These are phyloP conservation scores for Hydropsyche betteni DNA, from an alignment of 2,888 invertebrate genomes.

Conservation along the genomic window DNA sequence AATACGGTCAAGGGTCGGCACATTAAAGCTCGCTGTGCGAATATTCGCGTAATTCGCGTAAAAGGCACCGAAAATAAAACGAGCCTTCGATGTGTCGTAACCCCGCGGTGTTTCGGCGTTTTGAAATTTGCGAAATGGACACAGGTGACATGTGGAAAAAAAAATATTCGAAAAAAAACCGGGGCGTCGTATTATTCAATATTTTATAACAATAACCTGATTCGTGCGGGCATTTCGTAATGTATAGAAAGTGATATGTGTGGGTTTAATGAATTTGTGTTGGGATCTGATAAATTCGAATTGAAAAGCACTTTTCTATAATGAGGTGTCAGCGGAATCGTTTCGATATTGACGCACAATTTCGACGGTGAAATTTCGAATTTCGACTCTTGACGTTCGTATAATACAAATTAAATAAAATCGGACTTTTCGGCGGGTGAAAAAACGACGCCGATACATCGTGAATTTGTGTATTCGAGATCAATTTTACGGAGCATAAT, in stretches of 20 bases:
- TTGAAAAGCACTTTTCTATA: not conserved
- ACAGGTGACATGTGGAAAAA: not conserved
- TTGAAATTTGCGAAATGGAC: not conserved
- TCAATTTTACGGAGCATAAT: constrained; percentile 15
- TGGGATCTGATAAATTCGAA: not conserved
- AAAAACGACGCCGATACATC: not conserved
- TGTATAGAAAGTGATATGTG: too few species aligned
- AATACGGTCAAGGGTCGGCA: not conserved
- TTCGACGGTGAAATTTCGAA: too few species aligned
- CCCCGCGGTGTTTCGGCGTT: not conserved
- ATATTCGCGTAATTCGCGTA: constrained; percentile 17
- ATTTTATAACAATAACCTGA: too few species aligned
- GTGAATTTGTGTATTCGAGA: not conserved
- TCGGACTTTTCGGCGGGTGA: not conserved
- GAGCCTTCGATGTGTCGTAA: not conserved
- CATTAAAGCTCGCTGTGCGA: not conserved
- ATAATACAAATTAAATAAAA: not conserved
- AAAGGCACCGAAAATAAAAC: constrained; percentile 7
- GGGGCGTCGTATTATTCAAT: too few species aligned
- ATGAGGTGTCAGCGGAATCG: not conserved
- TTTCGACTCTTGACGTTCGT: not conserved
- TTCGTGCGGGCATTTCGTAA: too few species aligned
- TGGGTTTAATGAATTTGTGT: not conserved
- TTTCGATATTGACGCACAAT: not conserved
- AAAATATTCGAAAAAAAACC: too few species aligned